These are phyloP conservation scores for Oscarella lobularis DNA, from an alignment of 37 sponge, comb jelly and placozoan species.

Conservation along the genomic window DNA sequence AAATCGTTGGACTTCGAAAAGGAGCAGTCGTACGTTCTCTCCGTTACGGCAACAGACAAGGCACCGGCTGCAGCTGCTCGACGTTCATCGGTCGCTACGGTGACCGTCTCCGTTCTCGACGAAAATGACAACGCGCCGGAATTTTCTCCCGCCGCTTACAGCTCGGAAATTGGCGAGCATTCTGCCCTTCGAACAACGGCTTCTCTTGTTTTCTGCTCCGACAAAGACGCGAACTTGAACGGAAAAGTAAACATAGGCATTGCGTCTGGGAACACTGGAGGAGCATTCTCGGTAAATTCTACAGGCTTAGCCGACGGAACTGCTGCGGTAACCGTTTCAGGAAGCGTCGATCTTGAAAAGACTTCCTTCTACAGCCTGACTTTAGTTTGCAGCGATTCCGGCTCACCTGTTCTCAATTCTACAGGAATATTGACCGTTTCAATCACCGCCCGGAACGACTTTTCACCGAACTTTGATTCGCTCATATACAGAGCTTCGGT, in stretches of 20 bases:
- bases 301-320: not conserved
- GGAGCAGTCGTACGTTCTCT: conserved; percentile 6
- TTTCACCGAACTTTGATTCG: no score
- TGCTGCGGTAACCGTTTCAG: conserved; percentile 4
- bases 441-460: no score
- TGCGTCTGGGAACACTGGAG: not conserved
- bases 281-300: not conserved
- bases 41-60: not conserved
- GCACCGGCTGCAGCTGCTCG: not conserved
- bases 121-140: conserved; percentile 4
- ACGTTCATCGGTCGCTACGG: conserved; percentile 2
- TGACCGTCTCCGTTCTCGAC: not conserved
- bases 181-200: no score
- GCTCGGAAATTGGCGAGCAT: not conserved
- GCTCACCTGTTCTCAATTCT: conserved; percentile 4
- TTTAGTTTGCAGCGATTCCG: no score
- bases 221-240: conserved; percentile 3
- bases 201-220: no score
- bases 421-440: no score
- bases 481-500: no score
- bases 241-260: not conserved
- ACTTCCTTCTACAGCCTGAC: no score
- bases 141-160: not conserved
- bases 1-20: conserved; percentile 34
- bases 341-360: conserved; percentile 13